Evolutionary conservation across 2,797 vertebrate genomes (phyloP).

Genomic region (Podarcis lilfordi): DNA sequence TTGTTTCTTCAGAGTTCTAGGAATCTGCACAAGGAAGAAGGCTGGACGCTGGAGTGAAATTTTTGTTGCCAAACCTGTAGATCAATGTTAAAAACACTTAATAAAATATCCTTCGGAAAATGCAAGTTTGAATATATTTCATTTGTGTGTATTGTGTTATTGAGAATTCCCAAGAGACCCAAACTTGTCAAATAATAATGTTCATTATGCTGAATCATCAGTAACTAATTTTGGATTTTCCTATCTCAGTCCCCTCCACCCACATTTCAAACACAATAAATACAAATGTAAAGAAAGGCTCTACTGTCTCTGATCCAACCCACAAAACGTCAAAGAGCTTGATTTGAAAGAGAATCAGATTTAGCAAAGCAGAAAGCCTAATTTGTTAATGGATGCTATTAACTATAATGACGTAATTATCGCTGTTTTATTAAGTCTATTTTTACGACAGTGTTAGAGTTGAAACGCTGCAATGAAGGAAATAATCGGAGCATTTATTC

Average conservation of each 20-base stretch:
- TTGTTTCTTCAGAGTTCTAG: background rate
- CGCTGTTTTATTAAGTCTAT: slow-evolving; percentile 64
- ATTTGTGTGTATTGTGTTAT: slow-evolving; percentile 29
- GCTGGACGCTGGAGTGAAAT: slow-evolving; percentile 4
- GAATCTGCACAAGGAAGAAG: background rate
- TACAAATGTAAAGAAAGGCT: background rate
- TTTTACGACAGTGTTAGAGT: slow-evolving; percentile 49
- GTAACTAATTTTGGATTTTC: background rate
- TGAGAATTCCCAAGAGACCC: background rate
- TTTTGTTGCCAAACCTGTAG: slow-evolving; percentile 12
- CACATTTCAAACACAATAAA: background rate
- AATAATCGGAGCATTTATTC: slow-evolving; percentile 52
- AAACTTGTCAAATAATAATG: background rate
- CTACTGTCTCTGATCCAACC: background rate
- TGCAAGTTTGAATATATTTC: background rate
- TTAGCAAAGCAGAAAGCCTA: slow-evolving; percentile 42
- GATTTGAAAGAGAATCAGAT: background rate
- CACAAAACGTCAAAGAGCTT: background rate
- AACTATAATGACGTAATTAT: slow-evolving; percentile 64
- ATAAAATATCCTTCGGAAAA: slow-evolving; percentile 23
- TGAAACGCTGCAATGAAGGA: slow-evolving; percentile 57
- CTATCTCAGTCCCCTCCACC: no score
- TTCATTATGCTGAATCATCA: background rate
- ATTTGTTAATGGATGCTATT: slow-evolving; percentile 65
- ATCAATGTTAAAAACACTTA: background rate